These are phyloP conservation scores for Trimorus sp. DNA, from an alignment of 2,888 invertebrate genomes.

Conservation along the genomic window DNA sequence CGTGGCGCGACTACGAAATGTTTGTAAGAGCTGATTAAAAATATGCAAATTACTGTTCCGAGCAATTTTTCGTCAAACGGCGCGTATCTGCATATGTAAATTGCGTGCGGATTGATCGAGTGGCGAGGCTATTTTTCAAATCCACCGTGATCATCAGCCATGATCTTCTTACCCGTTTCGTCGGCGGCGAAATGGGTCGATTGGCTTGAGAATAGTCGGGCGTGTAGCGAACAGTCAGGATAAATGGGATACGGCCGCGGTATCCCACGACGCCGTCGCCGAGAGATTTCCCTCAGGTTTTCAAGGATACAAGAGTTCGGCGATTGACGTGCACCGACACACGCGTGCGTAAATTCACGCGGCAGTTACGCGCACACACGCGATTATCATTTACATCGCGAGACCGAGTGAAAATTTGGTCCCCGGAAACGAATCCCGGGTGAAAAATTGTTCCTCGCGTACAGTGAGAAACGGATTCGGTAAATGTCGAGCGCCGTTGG, in stretches of 20 bases:
- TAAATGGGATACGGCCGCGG: conserved; percentile 74
- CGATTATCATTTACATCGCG: neutral
- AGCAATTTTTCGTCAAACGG: neutral
- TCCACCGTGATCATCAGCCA: conserved; percentile 32
- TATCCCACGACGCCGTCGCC: conserved; percentile 54
- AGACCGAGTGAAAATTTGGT: no score
- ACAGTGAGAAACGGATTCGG: no score
- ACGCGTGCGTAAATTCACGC: neutral
- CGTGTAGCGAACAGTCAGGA: conserved; percentile 70
- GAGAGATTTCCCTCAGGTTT: conserved; percentile 80
- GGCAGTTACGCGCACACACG: conserved; percentile 64
- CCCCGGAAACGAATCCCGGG: no score
- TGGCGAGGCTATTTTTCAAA: conserved; percentile 50
- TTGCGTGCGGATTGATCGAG: conserved; percentile 21
- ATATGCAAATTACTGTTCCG: neutral
- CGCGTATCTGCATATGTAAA: conserved; percentile 37
- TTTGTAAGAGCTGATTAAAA: no score
- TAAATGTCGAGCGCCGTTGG: no score
- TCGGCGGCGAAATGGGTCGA: conserved; percentile 65
- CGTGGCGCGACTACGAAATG: no score
- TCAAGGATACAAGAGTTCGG: conserved; percentile 71
- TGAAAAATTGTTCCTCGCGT: no score
- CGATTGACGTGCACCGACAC: conserved; percentile 39
- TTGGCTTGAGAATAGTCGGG: conserved; percentile 72
- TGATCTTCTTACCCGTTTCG: conserved; percentile 47